Evolutionary conservation across 2,888 invertebrate species (phyloP), one percentile per base, ranked within the genome.

Genomic region (Philhelius pedissequus): DNA sequence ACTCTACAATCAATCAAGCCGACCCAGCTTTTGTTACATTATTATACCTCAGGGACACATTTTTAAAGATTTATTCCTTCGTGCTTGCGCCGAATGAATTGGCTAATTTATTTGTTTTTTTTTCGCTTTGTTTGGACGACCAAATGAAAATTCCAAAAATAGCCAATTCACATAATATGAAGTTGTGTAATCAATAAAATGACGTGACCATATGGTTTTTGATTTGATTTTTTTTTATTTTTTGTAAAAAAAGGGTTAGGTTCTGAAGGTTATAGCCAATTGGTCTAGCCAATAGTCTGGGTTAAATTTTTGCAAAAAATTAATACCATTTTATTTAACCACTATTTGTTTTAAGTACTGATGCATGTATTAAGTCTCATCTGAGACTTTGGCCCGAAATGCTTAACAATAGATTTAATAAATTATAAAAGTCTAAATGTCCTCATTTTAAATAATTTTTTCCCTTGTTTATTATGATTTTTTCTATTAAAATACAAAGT

Each of bases 31-130:
- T 79, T 75, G 83, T 75, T 84, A 70, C 75, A 70, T 76, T 48
- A 48, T 30, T 54, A 50, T 48, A 80, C 84, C 80, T 80, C 84
- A 76, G 84, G 84, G 84, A 84, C 75, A 68, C 54, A 48, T 30
- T 64, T 45, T 48, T 77, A 60, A 48, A 77, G 74, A 84, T 80
- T 80, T 80, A 84, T 80, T 70, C 64, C 38, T 80, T 70, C 58
- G 38, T 54, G 71, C 66, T 45, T 66, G 64, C 75, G 71, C 25
- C 13, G 43, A 60, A 75, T 71, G 80, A 84, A 80, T 80, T 84
- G 84, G 66, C 71, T 70, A 71, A 80, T 84, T 84, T 60, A 71
- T 52, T 38, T 64, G 13, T 30, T 27, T 43, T 27, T 40, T 40
- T 20, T 40, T 58, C 3, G 22, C 9, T 20, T 32, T 56, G 4